Base-by-base conservation (phyloP, 1,140 invertebrate species). In the Cryptotermes secundus region DNA sequence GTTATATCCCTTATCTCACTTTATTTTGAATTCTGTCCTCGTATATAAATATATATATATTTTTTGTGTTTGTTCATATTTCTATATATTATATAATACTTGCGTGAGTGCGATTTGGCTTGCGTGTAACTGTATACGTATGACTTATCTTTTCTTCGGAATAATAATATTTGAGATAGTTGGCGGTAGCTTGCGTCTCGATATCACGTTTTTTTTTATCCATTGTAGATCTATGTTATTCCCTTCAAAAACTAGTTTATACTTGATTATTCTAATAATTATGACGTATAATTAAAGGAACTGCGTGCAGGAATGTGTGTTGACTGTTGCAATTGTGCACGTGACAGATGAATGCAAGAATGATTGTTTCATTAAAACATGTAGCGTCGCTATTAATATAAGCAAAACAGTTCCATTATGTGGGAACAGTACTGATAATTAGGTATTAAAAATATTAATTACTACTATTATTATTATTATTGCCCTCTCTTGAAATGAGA, bases 91-190 rank as follows among this genome's bases (percentile, higher is more conserved):
- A 34, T 82, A 49, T 42, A 31, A 53, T 49, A 59, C n/a, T 24
- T 82, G 81, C 81, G 81, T 82, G 81, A 82, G 81, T 82, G 38
- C 81, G 42, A 49, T 59, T 82, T n/a, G 14, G 81, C 45, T 53
- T 82, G 53, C 45, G 81, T 53, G 45, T 82, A 82, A 82, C 38
- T 82, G 81, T 82, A 82, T 82, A 82, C 81, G 81, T 82, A 19
- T 49, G 14, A 82, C 34, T 82, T 34, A 16, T 82, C 9, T 82
- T 45, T 82, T 38, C 36, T 38, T 82, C 38, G 24, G 38, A 49
- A 9, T 45, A 59, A 82, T 45, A 49, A 49, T 82, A 49, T 82
- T 82, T 82, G 81, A 82, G 38, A 82, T 81, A 49, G 34, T 45
- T 42, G 42, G 31, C 53, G 19, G 31, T n/a, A 34, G 36, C 16